These are phyloP conservation scores for Drosophila subsilvestris DNA, from an alignment of 2,888 invertebrate species.

Conservation along the genomic window DNA sequence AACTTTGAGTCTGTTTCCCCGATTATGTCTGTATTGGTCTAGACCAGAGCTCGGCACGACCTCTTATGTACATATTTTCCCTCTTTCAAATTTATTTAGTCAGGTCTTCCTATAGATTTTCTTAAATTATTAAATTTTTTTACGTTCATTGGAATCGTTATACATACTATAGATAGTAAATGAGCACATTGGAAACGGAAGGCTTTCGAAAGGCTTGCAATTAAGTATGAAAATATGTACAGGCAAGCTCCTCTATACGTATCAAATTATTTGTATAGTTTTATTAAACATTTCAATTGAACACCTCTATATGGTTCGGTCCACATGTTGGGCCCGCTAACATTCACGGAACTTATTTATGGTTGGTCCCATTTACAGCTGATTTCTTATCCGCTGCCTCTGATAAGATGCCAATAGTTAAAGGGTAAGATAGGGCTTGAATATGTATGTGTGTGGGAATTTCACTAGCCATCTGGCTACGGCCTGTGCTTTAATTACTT, in stretches of 20 bases:
- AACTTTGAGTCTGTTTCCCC: too few species aligned
- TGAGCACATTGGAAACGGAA: too few species aligned
- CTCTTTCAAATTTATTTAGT: too few species aligned
- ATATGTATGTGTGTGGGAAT: slow-evolving; percentile 36
- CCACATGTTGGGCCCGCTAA: not conserved
- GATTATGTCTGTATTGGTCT: too few species aligned
- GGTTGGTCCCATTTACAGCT: slow-evolving; percentile 8
- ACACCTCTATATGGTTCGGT: too few species aligned
- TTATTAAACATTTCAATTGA: not conserved
- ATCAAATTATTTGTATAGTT: not conserved
- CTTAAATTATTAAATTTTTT: too few species aligned
- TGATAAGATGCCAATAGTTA: slow-evolving; percentile 45
- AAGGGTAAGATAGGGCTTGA: slow-evolving; percentile 29
- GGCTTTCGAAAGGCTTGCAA: not conserved
- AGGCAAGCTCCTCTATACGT: not conserved
- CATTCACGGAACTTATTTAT: slow-evolving; percentile 7
- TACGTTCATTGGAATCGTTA: not conserved
- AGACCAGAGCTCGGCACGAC: too few species aligned
- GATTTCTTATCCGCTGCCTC: slow-evolving; percentile 45
- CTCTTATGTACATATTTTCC: too few species aligned
- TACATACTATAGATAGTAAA: too few species aligned
- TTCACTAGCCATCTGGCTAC: slow-evolving; percentile 20
- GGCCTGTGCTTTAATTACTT: slow-evolving; percentile 63
- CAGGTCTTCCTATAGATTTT: too few species aligned
- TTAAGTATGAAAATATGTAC: slow-evolving; percentile 1